A percentile compares a stretch with the other conserved stretches of the same genome.
Evolutionary conservation across 2,888 invertebrate genomes (phyloP).

Genomic region (Bhutanitis thaidina): DNA sequence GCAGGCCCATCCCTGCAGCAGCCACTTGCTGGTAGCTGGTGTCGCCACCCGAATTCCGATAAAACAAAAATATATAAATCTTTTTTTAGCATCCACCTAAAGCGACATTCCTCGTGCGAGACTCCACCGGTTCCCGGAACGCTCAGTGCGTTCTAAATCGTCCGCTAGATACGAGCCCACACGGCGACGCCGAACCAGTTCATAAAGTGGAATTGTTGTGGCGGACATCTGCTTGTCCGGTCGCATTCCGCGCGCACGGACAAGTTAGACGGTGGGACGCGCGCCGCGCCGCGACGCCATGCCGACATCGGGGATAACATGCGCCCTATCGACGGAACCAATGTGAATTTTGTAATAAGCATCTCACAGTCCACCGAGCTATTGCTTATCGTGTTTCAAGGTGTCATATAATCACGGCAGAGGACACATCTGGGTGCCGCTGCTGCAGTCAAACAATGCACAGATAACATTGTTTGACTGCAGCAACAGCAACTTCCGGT

Average conservation of each 20-base stretch:
- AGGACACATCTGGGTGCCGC: too few species aligned
- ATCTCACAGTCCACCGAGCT: neutral
- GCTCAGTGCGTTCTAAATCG: conserved; percentile 10
- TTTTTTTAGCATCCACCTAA: neutral
- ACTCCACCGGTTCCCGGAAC: neutral
- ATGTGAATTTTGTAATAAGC: neutral
- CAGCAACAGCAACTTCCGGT: too few species aligned
- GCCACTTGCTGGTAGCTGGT: too few species aligned
- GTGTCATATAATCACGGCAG: too few species aligned
- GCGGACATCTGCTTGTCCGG: conserved; percentile 34
- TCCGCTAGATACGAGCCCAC: neutral
- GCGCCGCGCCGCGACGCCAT: neutral
- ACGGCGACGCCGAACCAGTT: conserved; percentile 13
- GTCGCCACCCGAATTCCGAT: too few species aligned
- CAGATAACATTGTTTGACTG: too few species aligned
- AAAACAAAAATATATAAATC: too few species aligned
- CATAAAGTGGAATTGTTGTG: conserved; percentile 23
- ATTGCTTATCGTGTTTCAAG: too few species aligned
- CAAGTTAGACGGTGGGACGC: conserved; percentile 15
- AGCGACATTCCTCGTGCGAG: conserved; percentile 5
- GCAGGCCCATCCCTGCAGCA: too few species aligned
- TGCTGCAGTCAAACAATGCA: too few species aligned
- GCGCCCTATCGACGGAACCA: neutral
- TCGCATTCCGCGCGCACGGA: conserved; percentile 30
- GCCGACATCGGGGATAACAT: neutral